Base-by-base conservation (phyloP, 92 coral and sea anemone genomes). In the Diadumene lineata region DNA sequence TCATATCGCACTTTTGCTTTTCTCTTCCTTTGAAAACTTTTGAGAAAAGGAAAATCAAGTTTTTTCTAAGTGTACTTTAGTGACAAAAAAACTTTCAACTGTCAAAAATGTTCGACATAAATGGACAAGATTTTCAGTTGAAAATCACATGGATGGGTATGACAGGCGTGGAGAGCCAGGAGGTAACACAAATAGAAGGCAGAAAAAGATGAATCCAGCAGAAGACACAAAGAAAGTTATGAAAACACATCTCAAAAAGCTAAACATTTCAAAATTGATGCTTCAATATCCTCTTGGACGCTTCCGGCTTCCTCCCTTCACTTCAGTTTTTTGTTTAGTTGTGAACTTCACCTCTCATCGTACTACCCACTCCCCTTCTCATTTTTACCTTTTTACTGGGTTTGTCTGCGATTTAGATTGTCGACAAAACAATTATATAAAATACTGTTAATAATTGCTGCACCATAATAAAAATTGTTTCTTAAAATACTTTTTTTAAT, bases 191-290 rank as follows among this genome's bases (percentile, higher is more conserved):
- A 62, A 62, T 43, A 62, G 38, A 2, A 4, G 1, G 1, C 68
- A 29, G 68, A 11, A 62, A n/a, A 28, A 62, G 68, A 26, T 9
- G 17, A 62, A 62, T 62, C n/a, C 68, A 30, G 18, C 68, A 62
- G 29, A 43, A 28, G 68, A 2, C 29, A 28, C 43, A 28, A 62
- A 58, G n/a, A n/a, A 62, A 62, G 43, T 62, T 62, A 62, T 62
- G 38, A 62, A 62, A 62, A 62, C 68, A 62, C 11, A 62, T 23
- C 38, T 62, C 68, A 62, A 62, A 38, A 62, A 62, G 21, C 43
- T 30, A 28, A 19, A 30, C 68, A 28, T 62, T 62, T 62, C 64
- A 58, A 7, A 58, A 22, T 1, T 43, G n/a, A 28, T 28, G 19
- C 2, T 62, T 31, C 68, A 62, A 28, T 28, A 62, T 62, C 43